phyloP scores from a whole-genome alignment of 2,797 vertebrate genomes.

The Vespertilio murinus region DNA sequence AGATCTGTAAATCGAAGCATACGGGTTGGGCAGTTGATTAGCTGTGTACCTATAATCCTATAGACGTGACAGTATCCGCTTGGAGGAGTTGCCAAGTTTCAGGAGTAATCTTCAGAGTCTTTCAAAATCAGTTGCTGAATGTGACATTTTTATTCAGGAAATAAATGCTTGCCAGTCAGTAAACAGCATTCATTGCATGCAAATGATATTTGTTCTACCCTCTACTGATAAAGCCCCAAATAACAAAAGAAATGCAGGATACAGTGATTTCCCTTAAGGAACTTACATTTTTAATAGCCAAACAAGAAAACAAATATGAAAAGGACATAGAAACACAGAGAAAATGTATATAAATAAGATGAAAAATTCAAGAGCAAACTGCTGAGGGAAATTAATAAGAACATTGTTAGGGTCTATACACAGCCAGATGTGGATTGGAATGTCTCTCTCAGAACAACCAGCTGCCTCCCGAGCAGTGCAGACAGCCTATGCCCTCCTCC shows the following conservation, averaged over 20 bases:
- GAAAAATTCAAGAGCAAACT: neutral
- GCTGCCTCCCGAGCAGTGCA: neutral
- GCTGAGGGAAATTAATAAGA: neutral
- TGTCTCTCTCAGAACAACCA: neutral
- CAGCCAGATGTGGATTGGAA: neutral
- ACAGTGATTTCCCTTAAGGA: constrained; percentile 46
- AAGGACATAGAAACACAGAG: neutral
- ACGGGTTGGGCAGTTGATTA: constrained; percentile 60
- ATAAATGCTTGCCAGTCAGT: constrained; percentile 61
- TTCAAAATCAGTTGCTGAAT: constrained; percentile 38
- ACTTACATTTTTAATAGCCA: constrained; percentile 34
- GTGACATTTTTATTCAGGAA: constrained; percentile 65
- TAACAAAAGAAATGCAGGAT: constrained; percentile 30
- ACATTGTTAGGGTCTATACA: neutral
- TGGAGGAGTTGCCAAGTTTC: constrained; percentile 48
- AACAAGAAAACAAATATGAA: neutral
- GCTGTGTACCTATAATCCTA: constrained; percentile 32
- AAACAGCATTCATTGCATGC: constrained; percentile 29
- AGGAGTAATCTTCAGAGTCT: constrained; percentile 42
- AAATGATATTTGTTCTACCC: constrained; percentile 38
- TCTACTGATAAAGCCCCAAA: constrained; percentile 32
- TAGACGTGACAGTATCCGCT: neutral
- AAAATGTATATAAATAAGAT: neutral
- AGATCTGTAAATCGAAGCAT: constrained; percentile 71
- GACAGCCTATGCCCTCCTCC: neutral